A percentile compares a stretch with the other conserved stretches of the same genome.
Conservation (phyloP, 2,797 vertebrate species). For the Alauda arvensis region DNA sequence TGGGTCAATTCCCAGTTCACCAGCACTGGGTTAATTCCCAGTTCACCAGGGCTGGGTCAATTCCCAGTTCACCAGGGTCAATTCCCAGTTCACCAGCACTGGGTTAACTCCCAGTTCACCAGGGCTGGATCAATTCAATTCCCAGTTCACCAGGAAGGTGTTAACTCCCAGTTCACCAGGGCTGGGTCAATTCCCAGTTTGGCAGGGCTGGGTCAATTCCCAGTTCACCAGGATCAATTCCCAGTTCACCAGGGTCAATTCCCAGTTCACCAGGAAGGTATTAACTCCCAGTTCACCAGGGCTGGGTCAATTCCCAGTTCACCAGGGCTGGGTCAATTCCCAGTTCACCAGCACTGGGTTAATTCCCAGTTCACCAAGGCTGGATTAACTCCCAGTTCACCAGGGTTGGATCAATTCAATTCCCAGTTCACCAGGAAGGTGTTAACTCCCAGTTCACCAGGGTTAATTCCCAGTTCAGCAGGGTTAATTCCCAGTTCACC, state of each 20-base stretch:
- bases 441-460: neutral
- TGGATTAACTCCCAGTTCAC: neutral
- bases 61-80: neutral
- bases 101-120: too few relatives aligned
- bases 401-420: neutral
- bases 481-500: rapidly evolving
- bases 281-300: too few relatives aligned
- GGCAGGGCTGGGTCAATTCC: neutral
- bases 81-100: too few relatives aligned
- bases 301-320: too few relatives aligned
- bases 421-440: neutral
- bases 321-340: neutral
- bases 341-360: neutral
- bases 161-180: too few relatives aligned
- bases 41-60: neutral
- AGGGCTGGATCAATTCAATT: neutral
- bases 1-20: neutral
- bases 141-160: too few relatives aligned
- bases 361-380: neutral
- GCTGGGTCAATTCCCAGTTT: neutral
- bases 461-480: neutral
- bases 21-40: too few relatives aligned
- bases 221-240: neutral
- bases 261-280: too few relatives aligned
- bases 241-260: too few relatives aligned